Conservation (phyloP, 2,113 vertebrate genomes). For the Aramus guarauna region DNA sequence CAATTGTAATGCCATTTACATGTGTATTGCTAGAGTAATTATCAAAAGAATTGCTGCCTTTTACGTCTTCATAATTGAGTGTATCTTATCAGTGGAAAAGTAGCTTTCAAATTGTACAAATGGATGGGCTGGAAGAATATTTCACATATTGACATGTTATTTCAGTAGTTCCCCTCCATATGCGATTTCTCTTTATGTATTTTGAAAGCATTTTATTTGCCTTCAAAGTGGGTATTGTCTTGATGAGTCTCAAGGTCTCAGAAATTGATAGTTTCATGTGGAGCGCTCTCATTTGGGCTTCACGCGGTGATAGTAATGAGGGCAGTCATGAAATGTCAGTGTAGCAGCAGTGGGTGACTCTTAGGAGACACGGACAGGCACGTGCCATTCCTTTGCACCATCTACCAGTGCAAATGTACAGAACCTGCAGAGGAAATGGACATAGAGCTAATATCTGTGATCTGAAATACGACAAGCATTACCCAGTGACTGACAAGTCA, state of each 20-base stretch:
- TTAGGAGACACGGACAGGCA: background rate
- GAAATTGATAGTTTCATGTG: background rate
- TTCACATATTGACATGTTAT: background rate
- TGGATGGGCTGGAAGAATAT: background rate
- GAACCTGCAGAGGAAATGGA: background rate
- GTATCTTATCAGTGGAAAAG: background rate
- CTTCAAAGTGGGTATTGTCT: background rate
- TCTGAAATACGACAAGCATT: background rate
- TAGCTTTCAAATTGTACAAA: background rate
- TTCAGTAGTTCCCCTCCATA: background rate
- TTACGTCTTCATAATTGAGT: background rate
- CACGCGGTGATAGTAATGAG: background rate
- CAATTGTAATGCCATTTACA: background rate
- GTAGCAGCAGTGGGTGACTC: background rate
- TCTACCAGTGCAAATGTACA: background rate
- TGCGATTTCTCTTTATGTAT: background rate
- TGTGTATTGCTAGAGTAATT: background rate
- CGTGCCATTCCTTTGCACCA: background rate
- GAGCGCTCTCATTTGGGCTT: background rate
- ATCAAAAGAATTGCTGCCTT: background rate
- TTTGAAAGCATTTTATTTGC: background rate
- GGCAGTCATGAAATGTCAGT: background rate
- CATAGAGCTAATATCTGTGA: background rate
- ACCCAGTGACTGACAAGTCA: background rate
- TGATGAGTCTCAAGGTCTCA: background rate